Conservation (phyloP, 2,113 vertebrate species). For the Nothocercus nigrocapillus region DNA sequence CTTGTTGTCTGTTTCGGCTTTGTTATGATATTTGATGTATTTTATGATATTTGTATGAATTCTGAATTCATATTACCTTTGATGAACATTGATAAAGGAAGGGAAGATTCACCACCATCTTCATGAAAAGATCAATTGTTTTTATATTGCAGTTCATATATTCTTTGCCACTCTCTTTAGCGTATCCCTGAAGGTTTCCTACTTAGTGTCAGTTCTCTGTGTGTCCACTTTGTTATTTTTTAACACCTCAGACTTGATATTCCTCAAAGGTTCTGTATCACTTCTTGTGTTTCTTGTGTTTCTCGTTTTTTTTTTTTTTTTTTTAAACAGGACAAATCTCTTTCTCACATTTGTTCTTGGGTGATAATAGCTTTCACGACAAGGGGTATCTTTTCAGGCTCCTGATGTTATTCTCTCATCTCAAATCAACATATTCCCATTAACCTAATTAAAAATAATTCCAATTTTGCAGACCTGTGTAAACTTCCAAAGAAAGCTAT, state of each 20-base stretch:
- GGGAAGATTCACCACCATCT: background rate
- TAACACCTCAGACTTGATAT: background rate
- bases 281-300: background rate
- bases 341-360: background rate
- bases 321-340: background rate
- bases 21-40: background rate
- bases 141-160: background rate
- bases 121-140: background rate
- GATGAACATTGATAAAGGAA: background rate
- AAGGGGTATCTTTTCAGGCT: background rate
- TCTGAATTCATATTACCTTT: conserved; percentile 15
- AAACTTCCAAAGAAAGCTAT: background rate
- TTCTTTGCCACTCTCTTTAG: background rate
- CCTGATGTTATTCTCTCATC: background rate
- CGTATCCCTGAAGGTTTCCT: background rate
- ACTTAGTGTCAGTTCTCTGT: background rate
- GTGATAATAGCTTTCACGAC: background rate
- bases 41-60: background rate
- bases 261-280: background rate
- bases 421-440: background rate
- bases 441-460: background rate
- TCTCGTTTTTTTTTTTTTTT: background rate
- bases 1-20: background rate
- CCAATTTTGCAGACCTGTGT: background rate
- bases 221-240: background rate